Evolutionary conservation across 2,797 vertebrate species (phyloP), one percentile per base, ranked within the genome.

Genomic region (Alca torda): DNA sequence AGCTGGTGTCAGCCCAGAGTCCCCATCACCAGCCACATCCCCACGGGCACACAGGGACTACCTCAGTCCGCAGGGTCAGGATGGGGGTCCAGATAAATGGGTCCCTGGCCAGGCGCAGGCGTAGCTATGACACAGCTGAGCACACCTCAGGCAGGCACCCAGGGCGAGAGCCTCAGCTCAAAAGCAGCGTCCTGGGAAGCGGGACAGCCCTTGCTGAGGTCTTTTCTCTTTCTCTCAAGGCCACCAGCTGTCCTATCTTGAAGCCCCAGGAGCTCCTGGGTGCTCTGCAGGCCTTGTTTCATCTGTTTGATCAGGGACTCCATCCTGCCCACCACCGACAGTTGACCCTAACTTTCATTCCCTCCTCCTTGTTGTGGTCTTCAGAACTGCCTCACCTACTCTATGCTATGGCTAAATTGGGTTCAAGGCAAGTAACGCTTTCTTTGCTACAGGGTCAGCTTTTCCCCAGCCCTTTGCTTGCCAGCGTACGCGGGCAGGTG

Each of bases 401-500:
- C 74, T 30, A 4, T 12, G 43, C 41, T 59, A 11, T 26, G 15
- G 4, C 39, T 51, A 33, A 50, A 24, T 2, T 16, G 51, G 10
- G 15, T 54, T 50, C 67, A 54, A 94, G 77, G 74, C 30, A 74
- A 60, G 31, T 41, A 28, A 16, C 6, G 0, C 7, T 33, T 45
- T 37, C 51, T 56, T 67, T 51, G 51, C 64, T 67, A 25, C 35
- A n/a, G 46, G 41, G 56, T 54, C 60, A 37, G 46, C 26, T 75
- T 72, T 89, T 45, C 30, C 19, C 15, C 43, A 7, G 19, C 25
- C 8, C 41, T 53, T 73, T 53, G 5, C n/a, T 72, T 64, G n/a
- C 57, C 25, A n/a, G 1, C 0, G 41, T 67, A 14, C 0, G 1
- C 15, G 6, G 37, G 28, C 72, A 82, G 15, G 46, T 43, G 26